These are phyloP conservation scores for Oryzias dopingdopingensis DNA, from an alignment of 2,797 vertebrate species.

Conservation along the genomic window DNA sequence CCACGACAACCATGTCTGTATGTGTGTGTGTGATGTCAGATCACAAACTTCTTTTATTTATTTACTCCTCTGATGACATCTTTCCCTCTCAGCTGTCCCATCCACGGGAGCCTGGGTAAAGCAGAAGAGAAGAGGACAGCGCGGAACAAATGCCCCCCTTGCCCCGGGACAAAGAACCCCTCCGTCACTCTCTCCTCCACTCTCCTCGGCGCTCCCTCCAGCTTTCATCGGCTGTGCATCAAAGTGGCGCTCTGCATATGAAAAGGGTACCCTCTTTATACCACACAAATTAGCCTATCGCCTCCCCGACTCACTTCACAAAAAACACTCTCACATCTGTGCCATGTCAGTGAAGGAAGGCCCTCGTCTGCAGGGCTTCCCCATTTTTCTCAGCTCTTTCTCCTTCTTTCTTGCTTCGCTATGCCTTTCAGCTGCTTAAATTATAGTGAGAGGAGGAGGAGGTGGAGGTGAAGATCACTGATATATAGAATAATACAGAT, in stretches of 20 bases:
- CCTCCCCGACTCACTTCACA: slow-evolving; percentile 71
- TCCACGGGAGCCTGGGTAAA: slow-evolving; percentile 61
- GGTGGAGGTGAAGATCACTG: slow-evolving; percentile 35
- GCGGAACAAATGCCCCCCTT: slow-evolving; percentile 83
- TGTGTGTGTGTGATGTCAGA: slow-evolving; percentile 1
- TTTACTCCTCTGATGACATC: slow-evolving; percentile 66
- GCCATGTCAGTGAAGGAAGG: slow-evolving; percentile 74
- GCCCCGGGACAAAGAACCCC: slow-evolving; percentile 83
- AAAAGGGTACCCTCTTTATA: slow-evolving; percentile 80
- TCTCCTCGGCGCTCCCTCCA: slow-evolving; percentile 57
- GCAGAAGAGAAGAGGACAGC: slow-evolving; percentile 58
- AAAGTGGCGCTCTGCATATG: slow-evolving; percentile 86
- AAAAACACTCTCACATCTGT: slow-evolving; percentile 85
- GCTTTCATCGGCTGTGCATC: slow-evolving; percentile 80
- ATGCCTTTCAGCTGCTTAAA: slow-evolving; percentile 81
- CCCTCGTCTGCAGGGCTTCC: slow-evolving; percentile 75
- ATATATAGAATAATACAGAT: slow-evolving; percentile 31
- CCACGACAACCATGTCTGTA: background rate
- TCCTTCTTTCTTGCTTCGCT: slow-evolving; percentile 67
- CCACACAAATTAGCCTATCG: slow-evolving; percentile 80
- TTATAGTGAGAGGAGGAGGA: slow-evolving; percentile 59
- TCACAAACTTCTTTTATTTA: slow-evolving; percentile 20
- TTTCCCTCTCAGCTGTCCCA: slow-evolving; percentile 62
- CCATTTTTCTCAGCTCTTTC: slow-evolving; percentile 53
- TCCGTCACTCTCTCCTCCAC: slow-evolving; percentile 67